phyloP scores from a whole-genome alignment of 2,888 invertebrate genomes.

The Prenolepis imparis region DNA sequence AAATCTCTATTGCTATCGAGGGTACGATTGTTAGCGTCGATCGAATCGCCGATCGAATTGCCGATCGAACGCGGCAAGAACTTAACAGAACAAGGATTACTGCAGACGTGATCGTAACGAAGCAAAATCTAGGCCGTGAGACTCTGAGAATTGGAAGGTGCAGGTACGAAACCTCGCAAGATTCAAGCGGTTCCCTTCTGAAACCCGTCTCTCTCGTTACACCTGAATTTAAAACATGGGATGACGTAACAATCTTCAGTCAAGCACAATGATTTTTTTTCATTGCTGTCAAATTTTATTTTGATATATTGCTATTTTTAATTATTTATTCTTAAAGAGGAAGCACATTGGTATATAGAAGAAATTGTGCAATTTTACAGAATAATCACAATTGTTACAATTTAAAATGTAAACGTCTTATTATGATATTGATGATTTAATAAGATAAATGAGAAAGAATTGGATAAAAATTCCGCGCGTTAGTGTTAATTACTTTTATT shows the following conservation, averaged over 20 bases:
- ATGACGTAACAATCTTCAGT: slow-evolving; percentile 7
- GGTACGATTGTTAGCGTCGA: slow-evolving; percentile 12
- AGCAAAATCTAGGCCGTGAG: slow-evolving; percentile 76
- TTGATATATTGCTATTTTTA: slow-evolving; percentile 46
- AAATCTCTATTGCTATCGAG: slow-evolving; percentile 23
- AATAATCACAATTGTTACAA: not conserved
- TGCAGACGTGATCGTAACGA: slow-evolving; percentile 53
- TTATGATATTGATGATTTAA: not conserved
- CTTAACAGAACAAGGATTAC: slow-evolving; percentile 51
- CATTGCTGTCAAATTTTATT: slow-evolving; percentile 27
- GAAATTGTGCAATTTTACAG: not conserved
- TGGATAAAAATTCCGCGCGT: not conserved
- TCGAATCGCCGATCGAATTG: slow-evolving; percentile 19
- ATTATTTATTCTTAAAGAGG: slow-evolving; percentile 34
- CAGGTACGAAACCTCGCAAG: slow-evolving; percentile 74
- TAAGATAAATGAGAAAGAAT: not conserved
- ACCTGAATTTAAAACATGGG: slow-evolving; percentile 31
- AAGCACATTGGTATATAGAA: not conserved
- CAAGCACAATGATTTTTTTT: slow-evolving; percentile 31
- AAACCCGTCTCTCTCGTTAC: slow-evolving; percentile 38
- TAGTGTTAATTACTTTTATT: not conserved
- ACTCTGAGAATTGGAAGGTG: slow-evolving; percentile 78
- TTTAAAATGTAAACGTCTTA: not conserved
- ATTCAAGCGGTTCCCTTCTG: slow-evolving; percentile 59
- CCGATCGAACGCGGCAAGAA: slow-evolving; percentile 44